These are phyloP conservation scores for Apis laboriosa DNA, from an alignment of 1,140 invertebrate species.

Conservation along the genomic window DNA sequence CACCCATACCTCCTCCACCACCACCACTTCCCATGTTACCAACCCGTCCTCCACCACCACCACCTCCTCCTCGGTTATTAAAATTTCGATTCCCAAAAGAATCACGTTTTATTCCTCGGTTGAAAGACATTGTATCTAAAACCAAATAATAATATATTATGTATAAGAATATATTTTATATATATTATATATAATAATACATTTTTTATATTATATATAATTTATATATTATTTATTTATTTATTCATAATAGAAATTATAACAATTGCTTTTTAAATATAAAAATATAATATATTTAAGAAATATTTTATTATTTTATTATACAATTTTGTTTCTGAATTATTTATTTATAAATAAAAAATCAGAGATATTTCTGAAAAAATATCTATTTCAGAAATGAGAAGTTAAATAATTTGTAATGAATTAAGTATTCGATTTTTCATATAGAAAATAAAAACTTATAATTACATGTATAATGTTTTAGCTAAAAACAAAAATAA, in stretches of 20 bases:
- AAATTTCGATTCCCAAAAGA: conserved; percentile 74
- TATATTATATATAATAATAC: not conserved
- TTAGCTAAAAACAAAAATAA: not conserved
- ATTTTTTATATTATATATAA: not conserved
- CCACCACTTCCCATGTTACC: conserved; percentile 67
- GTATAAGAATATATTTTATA: not conserved
- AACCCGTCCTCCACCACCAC: conserved; percentile 67
- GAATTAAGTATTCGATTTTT: not conserved
- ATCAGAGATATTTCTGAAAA: conserved; percentile 1
- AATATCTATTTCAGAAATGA: conserved; percentile 22
- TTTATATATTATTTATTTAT: not conserved
- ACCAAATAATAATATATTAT: not conserved
- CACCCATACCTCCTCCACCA: conserved; percentile 56
- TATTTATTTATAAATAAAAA: conserved; percentile 21
- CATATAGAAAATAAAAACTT: not conserved
- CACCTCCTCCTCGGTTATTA: conserved; percentile 61
- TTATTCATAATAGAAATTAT: not conserved
- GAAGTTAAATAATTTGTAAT: not conserved
- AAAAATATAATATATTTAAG: not conserved
- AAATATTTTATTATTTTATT: not conserved
- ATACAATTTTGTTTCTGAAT: not conserved
- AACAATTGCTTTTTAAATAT: not conserved
- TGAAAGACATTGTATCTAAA: conserved; percentile 72
- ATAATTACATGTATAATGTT: not conserved
- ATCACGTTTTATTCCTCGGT: conserved; percentile 77